These are phyloP conservation scores for Patella caerulea DNA, from an alignment of 2,888 invertebrate genomes.

Conservation along the genomic window DNA sequence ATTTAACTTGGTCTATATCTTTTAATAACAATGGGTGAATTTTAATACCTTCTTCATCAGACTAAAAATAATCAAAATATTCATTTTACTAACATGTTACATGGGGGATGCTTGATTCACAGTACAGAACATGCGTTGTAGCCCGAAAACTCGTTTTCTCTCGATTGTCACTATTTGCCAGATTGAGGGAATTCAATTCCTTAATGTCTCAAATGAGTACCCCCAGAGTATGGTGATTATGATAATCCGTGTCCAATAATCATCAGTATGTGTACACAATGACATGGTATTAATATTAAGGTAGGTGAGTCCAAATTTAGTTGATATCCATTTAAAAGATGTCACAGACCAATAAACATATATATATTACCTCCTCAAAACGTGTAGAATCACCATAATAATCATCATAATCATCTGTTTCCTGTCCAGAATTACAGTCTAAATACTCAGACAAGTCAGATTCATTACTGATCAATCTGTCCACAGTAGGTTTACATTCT, in stretches of 20 bases:
- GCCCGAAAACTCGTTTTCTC: too few relatives aligned
- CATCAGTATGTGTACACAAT: background rate
- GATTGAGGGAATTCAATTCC: too few relatives aligned
- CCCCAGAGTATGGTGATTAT: too few relatives aligned
- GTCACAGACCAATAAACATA: constrained; percentile 7
- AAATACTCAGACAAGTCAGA: constrained; percentile 40
- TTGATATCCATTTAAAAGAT: background rate
- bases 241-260: too few relatives aligned
- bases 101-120: too few relatives aligned
- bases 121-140: too few relatives aligned
- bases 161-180: too few relatives aligned
- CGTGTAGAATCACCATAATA: constrained; percentile 11
- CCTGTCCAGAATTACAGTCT: constrained; percentile 47
- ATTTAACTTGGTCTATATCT: constrained; percentile 53
- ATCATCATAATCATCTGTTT: constrained; percentile 37
- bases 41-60: too few relatives aligned
- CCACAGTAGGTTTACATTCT: background rate
- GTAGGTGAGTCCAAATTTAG: background rate
- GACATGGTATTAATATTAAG: background rate
- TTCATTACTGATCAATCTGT: background rate
- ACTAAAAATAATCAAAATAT: background rate
- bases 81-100: constrained; percentile 10
- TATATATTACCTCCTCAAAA: constrained; percentile 27
- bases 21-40: too few relatives aligned
- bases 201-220: too few relatives aligned